These are phyloP conservation scores for Neofelis nebulosa DNA, from an alignment of 2,113 vertebrate species.

Conservation along the genomic window DNA sequence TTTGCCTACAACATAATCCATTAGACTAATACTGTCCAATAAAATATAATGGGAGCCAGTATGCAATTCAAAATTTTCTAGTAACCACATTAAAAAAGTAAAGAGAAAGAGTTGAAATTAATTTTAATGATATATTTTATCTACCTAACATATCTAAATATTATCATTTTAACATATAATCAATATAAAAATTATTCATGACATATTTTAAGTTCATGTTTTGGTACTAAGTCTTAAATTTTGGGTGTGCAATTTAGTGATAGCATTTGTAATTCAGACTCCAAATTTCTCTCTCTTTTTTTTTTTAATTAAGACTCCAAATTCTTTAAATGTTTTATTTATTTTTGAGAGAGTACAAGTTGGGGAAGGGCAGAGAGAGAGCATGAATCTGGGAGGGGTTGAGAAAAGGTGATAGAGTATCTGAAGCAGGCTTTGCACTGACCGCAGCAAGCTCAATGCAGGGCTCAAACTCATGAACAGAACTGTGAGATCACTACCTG, in stretches of 20 bases:
- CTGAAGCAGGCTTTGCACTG: no score
- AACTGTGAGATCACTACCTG: no score
- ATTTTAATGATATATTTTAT: conserved; percentile 14
- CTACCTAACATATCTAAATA: neutral
- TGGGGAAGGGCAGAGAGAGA: no score
- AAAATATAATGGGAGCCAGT: neutral
- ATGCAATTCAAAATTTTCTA: neutral
- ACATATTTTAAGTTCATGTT: neutral
- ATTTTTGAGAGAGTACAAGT: no score
- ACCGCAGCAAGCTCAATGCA: no score
- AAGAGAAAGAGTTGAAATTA: conserved; percentile 19
- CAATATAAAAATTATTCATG: neutral
- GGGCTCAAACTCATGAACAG: no score
- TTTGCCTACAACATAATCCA: neutral
- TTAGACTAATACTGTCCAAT: neutral
- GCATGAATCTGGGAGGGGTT: no score
- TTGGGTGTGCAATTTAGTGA: neutral
- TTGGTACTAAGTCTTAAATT: neutral
- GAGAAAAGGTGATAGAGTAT: no score
- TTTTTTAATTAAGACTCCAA: no score
- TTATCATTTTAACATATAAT: neutral
- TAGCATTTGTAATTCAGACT: neutral
- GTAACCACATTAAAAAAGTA: neutral
- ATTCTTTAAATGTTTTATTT: no score
- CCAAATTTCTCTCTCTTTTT: no score